Conservation (phyloP, 2,888 invertebrate species). For the Epinotia nisella region DNA sequence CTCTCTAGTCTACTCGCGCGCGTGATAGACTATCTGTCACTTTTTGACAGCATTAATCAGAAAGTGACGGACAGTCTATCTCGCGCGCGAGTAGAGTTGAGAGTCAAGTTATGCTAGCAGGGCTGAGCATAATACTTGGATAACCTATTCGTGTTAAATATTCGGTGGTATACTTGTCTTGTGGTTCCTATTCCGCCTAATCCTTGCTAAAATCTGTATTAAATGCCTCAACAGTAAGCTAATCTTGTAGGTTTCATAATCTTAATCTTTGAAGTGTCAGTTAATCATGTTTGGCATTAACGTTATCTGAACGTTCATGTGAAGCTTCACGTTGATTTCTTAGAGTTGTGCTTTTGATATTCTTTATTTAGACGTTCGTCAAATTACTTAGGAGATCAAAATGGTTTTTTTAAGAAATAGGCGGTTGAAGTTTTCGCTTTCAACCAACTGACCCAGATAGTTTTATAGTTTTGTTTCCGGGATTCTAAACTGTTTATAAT, state of each 20-base stretch:
- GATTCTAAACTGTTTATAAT: neutral
- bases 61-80: no score
- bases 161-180: neutral
- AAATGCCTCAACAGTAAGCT: neutral
- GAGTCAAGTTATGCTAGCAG: no score
- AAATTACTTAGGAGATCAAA: neutral
- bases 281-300: conserved; percentile 16
- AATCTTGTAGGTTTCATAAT: conserved; percentile 12
- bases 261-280: conserved; percentile 19
- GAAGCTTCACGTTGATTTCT: neutral
- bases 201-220: neutral
- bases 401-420: no score
- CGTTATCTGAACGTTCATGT: neutral
- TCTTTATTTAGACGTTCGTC: neutral
- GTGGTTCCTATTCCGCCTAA: neutral
- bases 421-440: neutral
- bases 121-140: no score
- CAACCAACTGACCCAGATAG: neutral
- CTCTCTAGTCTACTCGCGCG: no score
- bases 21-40: no score
- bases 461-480: neutral
- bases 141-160: neutral
- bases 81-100: no score
- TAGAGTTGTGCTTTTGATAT: neutral
- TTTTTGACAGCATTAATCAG: no score